phyloP scores from a whole-genome alignment of 2,888 invertebrate genomes.

The Nemurella pictetii region DNA sequence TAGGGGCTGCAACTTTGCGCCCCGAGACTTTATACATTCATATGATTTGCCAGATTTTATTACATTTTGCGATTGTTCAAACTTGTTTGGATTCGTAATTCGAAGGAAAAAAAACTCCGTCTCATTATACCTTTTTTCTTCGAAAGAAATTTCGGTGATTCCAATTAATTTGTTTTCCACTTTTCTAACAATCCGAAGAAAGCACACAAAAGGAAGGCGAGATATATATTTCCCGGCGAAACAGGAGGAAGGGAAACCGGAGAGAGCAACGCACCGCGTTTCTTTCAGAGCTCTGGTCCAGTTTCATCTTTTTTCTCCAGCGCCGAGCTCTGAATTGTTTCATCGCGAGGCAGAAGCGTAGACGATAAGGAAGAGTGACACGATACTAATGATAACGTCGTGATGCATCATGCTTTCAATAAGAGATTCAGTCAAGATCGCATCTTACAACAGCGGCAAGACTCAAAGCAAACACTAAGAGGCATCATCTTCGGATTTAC shows the following conservation, averaged over 20 bases:
- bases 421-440: not conserved
- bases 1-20: not conserved
- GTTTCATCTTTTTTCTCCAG: no score
- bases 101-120: no score
- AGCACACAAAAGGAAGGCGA: no score
- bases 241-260: no score
- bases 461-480: not conserved
- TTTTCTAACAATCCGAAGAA: no score
- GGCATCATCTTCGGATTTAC: not conserved
- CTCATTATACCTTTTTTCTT: no score
- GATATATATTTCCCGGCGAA: no score
- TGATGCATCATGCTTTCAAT: slow-evolving; percentile 8
- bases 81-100: not conserved
- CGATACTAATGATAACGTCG: not conserved
- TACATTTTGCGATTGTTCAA: not conserved
- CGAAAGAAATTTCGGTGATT: no score
- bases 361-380: not conserved
- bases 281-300: no score
- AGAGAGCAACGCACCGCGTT: no score
- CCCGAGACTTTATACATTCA: not conserved
- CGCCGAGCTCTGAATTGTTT: not conserved
- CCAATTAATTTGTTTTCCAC: no score
- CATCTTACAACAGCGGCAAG: not conserved
- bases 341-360: not conserved
- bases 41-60: not conserved